These are phyloP conservation scores for Crotophaga sulcirostris DNA, from an alignment of 2,113 vertebrate species.

Conservation along the genomic window DNA sequence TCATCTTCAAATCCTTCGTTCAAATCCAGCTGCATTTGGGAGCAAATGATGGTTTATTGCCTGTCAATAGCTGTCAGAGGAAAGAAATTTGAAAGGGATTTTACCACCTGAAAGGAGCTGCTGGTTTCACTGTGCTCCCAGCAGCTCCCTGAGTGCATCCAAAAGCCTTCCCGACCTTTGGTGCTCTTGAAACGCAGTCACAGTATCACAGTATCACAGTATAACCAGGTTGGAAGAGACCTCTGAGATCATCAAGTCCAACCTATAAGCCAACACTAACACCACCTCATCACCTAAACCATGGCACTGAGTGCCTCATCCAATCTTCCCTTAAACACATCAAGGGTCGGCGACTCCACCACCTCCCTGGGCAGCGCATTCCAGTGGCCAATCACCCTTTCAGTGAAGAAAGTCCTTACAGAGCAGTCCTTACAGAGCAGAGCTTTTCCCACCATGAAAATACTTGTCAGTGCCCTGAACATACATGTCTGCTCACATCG, in stretches of 20 bases:
- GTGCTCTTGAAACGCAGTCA: background rate
- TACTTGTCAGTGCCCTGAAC: background rate
- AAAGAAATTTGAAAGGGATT: background rate
- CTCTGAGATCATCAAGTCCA: too few species aligned
- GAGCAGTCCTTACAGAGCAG: background rate
- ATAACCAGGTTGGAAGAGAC: too few species aligned
- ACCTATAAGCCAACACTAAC: too few species aligned
- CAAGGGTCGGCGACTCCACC: too few species aligned
- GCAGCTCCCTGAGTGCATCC: background rate
- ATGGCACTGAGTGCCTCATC: too few species aligned
- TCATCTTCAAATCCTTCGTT: background rate
- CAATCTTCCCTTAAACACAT: too few species aligned
- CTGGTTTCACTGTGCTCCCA: background rate
- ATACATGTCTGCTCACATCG: background rate
- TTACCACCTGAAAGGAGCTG: background rate
- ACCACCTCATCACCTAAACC: too few species aligned
- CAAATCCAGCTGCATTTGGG: background rate
- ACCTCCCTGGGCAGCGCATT: too few species aligned
- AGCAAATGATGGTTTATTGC: background rate
- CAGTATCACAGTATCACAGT: too few species aligned
- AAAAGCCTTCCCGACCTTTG: background rate
- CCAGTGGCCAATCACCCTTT: too few species aligned
- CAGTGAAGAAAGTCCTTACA: too few species aligned
- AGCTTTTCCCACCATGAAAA: background rate
- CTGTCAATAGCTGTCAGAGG: background rate